phyloP scores from a whole-genome alignment of 2,113 vertebrate genomes.

The Nestor notabilis region DNA sequence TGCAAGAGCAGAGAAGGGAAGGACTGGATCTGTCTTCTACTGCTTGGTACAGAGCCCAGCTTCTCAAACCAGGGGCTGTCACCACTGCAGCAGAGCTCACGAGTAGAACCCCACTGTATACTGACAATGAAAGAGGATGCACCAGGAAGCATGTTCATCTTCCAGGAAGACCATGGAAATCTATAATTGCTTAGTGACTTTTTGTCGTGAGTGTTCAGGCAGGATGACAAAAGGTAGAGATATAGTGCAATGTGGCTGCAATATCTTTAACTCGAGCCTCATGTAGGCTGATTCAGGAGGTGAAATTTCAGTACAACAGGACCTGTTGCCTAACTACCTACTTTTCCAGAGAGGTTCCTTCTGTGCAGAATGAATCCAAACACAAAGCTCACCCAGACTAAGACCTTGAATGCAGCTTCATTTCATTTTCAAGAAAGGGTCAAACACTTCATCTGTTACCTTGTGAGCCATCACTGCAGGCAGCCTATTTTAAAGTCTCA shows the following conservation, averaged over 20 bases:
- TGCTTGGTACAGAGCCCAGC: neutral
- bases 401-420: neutral
- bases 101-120: neutral
- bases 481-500: neutral
- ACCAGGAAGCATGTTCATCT: neutral
- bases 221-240: neutral
- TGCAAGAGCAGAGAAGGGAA: neutral
- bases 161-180: neutral
- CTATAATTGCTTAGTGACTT: neutral
- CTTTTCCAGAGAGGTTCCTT: neutral
- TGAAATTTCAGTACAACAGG: neutral
- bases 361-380: neutral
- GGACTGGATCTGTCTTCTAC: neutral
- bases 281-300: accelerated
- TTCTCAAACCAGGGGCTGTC: neutral
- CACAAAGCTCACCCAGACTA: neutral
- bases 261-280: neutral
- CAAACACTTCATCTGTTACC: neutral
- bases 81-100: neutral
- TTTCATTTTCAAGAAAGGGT: neutral
- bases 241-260: neutral
- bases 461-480: neutral
- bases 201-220: neutral
- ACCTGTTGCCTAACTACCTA: neutral
- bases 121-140: neutral